Evolutionary conservation across 1,140 invertebrate species (phyloP).

Genomic region (Zaprionus kolodkinae): DNA sequence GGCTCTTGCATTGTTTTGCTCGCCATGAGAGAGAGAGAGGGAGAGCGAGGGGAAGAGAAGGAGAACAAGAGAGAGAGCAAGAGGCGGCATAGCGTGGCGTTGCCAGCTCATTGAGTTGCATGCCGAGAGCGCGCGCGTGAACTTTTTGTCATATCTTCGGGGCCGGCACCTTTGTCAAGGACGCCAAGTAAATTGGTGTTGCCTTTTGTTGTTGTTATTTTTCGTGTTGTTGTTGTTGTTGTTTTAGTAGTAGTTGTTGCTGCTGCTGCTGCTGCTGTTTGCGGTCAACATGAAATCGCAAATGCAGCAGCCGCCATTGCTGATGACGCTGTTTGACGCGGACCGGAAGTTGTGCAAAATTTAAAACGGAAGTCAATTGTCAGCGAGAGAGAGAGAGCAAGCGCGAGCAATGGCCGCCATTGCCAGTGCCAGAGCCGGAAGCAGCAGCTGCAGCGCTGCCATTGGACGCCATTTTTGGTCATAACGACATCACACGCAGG

Average conservation of each 20-base stretch:
- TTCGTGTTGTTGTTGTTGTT: conserved; percentile 7
- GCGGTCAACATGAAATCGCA: conserved; percentile 31
- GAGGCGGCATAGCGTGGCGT: background rate
- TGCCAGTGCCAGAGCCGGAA: conserved; percentile 54
- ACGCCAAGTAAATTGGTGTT: conserved; percentile 39
- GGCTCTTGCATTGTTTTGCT: conserved; percentile 29
- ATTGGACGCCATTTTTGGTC: conserved; percentile 66
- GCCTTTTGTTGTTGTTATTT: conserved; percentile 10
- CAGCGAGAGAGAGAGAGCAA: conserved; percentile 50
- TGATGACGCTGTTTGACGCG: conserved; percentile 38
- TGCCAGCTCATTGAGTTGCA: conserved; percentile 58
- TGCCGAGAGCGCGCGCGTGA: conserved; percentile 34
- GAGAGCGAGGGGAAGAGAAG: background rate
- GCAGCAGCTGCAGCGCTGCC: conserved; percentile 65
- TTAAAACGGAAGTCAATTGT: conserved; percentile 83
- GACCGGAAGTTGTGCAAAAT: conserved; percentile 78
- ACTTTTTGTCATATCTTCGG: conserved; percentile 56
- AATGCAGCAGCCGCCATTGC: conserved; percentile 15
- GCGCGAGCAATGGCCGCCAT: conserved; percentile 56
- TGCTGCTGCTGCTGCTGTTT: conserved; percentile 23
- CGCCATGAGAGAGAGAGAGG: background rate
- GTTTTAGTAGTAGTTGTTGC: conserved; percentile 5
- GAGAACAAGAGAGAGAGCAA: background rate
- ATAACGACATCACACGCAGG: conserved; percentile 33
- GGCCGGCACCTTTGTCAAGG: conserved; percentile 72